A percentile compares a stretch with the other conserved stretches of the same genome.
These are phyloP conservation scores for Parus major DNA, from an alignment of 2,113 vertebrate species.

Conservation along the genomic window DNA sequence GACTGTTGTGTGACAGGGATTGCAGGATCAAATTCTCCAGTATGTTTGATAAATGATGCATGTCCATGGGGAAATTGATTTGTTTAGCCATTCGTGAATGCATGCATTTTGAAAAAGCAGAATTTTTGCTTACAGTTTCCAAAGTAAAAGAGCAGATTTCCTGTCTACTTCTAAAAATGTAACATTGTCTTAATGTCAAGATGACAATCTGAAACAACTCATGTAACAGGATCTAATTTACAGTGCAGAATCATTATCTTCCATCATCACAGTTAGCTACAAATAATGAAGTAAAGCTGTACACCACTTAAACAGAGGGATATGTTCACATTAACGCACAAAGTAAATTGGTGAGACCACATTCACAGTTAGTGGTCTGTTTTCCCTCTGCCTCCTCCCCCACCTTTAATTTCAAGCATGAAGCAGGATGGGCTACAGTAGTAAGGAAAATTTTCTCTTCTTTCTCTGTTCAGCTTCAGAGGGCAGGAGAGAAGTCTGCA, in stretches of 20 bases:
- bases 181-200: constrained; percentile 11
- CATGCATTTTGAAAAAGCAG: background rate
- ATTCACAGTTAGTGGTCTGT: background rate
- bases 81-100: constrained; percentile 3
- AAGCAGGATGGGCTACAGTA: background rate
- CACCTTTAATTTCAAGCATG: background rate
- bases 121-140: background rate
- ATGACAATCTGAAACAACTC: constrained; percentile 24
- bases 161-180: constrained; percentile 43
- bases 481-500: background rate
- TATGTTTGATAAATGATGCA: background rate
- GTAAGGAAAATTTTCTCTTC: background rate
- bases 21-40: background rate
- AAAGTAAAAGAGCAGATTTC: constrained; percentile 30
- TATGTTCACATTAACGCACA: background rate
- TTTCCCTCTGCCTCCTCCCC: background rate
- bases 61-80: background rate
- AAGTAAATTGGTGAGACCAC: background rate
- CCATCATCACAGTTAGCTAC: background rate
- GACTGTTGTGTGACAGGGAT: background rate
- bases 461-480: background rate
- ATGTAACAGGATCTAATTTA: constrained; percentile 31
- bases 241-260: background rate
- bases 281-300: constrained; percentile 5
- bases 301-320: background rate